A percentile compares a stretch with the other conserved stretches of the same genome.
These are phyloP conservation scores for Zaprionus gabonicus DNA, from an alignment of 1,140 invertebrate species.

Conservation along the genomic window DNA sequence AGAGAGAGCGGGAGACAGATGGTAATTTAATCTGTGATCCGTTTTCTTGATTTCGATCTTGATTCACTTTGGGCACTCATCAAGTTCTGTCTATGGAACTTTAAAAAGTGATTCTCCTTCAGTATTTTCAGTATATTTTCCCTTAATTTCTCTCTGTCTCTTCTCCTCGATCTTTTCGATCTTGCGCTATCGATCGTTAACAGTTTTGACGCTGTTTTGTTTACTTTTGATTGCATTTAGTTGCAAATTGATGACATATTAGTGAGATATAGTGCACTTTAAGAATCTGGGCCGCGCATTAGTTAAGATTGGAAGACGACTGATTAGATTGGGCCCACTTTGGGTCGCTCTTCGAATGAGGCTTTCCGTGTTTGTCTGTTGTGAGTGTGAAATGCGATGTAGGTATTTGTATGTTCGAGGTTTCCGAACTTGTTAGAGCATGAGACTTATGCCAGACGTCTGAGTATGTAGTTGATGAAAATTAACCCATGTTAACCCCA, in stretches of 20 bases:
- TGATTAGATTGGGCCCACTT: slow-evolving; percentile 18
- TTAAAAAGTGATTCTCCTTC: slow-evolving; percentile 70
- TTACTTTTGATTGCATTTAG: slow-evolving; percentile 67
- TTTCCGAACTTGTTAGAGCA: not conserved
- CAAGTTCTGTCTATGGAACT: slow-evolving; percentile 69
- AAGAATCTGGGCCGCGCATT: slow-evolving; percentile 27
- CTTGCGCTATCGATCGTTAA: slow-evolving; percentile 41
- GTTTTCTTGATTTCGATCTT: slow-evolving; percentile 64
- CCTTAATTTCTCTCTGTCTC: slow-evolving; percentile 1
- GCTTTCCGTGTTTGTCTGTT: slow-evolving; percentile 7
- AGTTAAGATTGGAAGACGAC: slow-evolving; percentile 26
- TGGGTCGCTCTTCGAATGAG: not conserved
- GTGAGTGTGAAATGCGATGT: slow-evolving; percentile 38
- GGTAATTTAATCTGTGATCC: slow-evolving; percentile 74
- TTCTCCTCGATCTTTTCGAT: not conserved
- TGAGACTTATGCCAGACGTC: not conserved
- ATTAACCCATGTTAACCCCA: slow-evolving; percentile 14
- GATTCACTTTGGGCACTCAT: slow-evolving; percentile 79
- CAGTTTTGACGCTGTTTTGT: slow-evolving; percentile 76
- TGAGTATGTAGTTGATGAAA: not conserved
- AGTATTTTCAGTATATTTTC: slow-evolving; percentile 26
- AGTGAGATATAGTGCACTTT: slow-evolving; percentile 51
- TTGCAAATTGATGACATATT: slow-evolving; percentile 81
- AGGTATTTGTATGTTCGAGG: slow-evolving; percentile 10
- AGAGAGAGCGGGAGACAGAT: slow-evolving; percentile 25